phyloP scores from a whole-genome alignment of 1,140 invertebrate species.

The Tetramorium alpestre region DNA sequence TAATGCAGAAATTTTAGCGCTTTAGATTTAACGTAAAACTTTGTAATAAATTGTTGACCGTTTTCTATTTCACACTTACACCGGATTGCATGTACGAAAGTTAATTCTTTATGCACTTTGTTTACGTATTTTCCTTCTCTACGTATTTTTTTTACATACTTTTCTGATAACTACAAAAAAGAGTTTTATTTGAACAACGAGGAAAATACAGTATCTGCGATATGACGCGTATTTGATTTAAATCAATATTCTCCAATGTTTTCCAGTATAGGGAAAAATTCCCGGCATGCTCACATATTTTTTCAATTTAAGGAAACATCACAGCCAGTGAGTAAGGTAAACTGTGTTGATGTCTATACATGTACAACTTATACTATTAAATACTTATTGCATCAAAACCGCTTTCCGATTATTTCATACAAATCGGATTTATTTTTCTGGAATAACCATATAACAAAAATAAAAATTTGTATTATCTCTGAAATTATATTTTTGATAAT shows the following conservation, averaged over 20 bases:
- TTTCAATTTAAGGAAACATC: not conserved
- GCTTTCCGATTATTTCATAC: not conserved
- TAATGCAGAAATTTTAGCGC: slow-evolving; percentile 3
- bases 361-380: not conserved
- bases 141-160: not conserved
- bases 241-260: slow-evolving; percentile 27
- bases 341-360: not conserved
- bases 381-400: not conserved
- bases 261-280: not conserved
- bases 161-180: not conserved
- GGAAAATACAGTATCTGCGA: not conserved
- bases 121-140: not conserved
- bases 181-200: not conserved
- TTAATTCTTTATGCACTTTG: not conserved
- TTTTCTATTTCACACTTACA: not conserved
- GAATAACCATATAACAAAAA: not conserved
- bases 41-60: not conserved
- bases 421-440: not conserved
- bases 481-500: not conserved
- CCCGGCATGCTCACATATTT: not conserved
- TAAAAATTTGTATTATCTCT: not conserved
- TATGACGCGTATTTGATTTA: slow-evolving; percentile 8
- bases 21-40: not conserved
- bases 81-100: not conserved
- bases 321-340: not conserved